These are phyloP conservation scores for Lates japonicus DNA, from an alignment of 2,797 vertebrate species.

Conservation along the genomic window DNA sequence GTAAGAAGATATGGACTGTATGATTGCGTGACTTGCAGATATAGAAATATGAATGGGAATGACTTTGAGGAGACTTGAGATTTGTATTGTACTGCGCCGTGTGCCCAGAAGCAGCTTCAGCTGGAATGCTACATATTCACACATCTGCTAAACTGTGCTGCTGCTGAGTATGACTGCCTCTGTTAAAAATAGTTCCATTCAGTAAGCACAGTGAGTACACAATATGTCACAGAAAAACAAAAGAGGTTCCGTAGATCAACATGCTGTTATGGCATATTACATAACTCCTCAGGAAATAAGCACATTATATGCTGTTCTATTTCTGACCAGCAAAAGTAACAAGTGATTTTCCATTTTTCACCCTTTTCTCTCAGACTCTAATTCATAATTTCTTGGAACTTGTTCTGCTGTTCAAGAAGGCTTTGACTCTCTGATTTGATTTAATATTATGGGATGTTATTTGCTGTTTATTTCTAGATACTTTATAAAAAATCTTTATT, in stretches of 20 bases:
- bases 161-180: conserved; percentile 10
- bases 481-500: not conserved
- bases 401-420: not conserved
- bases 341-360: not conserved
- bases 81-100: conserved; percentile 16
- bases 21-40: not conserved
- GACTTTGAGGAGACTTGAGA: not conserved
- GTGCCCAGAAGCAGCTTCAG: conserved; percentile 16
- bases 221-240: conserved; percentile 69
- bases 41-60: not conserved
- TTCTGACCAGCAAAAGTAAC: not conserved
- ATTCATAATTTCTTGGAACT: not conserved
- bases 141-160: conserved; percentile 57
- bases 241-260: conserved; percentile 66
- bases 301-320: conserved; percentile 33
- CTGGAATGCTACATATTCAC: conserved; percentile 56
- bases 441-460: not conserved
- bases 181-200: conserved; percentile 76
- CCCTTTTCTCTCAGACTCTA: not conserved
- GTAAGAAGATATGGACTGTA: not conserved
- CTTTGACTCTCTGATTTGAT: not conserved
- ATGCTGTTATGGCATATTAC: conserved; percentile 52
- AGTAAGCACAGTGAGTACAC: conserved; percentile 51
- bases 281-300: conserved; percentile 66
- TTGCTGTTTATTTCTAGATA: not conserved